A percentile compares a stretch with the other conserved stretches of the same genome.
phyloP scores from a whole-genome alignment of 1,140 invertebrate species.

The Scaptomyza graminum region DNA sequence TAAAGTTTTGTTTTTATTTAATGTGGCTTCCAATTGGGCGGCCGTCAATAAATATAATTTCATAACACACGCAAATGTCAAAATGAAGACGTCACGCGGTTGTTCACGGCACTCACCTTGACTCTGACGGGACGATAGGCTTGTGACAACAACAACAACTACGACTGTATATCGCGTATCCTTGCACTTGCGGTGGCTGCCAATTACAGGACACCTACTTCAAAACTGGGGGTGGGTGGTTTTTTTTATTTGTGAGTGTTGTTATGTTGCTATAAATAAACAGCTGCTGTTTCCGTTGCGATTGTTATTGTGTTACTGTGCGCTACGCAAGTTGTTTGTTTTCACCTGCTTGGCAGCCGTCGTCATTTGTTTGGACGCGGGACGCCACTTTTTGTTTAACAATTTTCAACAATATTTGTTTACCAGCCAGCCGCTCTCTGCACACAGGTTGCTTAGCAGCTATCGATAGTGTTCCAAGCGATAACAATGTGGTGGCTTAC shows the following conservation, averaged over 20 bases:
- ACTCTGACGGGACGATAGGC: conserved; percentile 45
- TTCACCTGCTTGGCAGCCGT: conserved; percentile 14
- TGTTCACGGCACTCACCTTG: conserved; percentile 50
- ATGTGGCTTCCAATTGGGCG: conserved; percentile 23
- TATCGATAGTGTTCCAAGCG: conserved; percentile 33
- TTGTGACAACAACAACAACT: background rate
- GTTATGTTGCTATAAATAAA: conserved; percentile 62
- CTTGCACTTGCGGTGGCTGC: conserved; percentile 55
- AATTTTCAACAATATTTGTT: conserved; percentile 46
- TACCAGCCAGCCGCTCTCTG: conserved; percentile 38
- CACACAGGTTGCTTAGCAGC: conserved; percentile 34
- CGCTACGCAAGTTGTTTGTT: conserved; percentile 37
- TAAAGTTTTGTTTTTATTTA: conserved; percentile 1
- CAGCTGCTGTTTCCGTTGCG: conserved; percentile 47
- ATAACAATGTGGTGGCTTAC: background rate
- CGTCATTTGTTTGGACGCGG: conserved; percentile 14
- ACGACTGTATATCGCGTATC: conserved; percentile 43
- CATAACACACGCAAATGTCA: conserved; percentile 65
- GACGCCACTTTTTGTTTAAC: conserved; percentile 10
- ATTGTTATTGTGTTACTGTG: conserved; percentile 33
- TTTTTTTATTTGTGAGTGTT: conserved; percentile 5
- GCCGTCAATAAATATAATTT: conserved; percentile 52
- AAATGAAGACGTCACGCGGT: conserved; percentile 47
- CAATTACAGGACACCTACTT: conserved; percentile 38
- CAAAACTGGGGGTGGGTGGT: conserved; percentile 13